phyloP scores from a whole-genome alignment of 2,888 invertebrate genomes.

The Halictus quadricinctus region DNA sequence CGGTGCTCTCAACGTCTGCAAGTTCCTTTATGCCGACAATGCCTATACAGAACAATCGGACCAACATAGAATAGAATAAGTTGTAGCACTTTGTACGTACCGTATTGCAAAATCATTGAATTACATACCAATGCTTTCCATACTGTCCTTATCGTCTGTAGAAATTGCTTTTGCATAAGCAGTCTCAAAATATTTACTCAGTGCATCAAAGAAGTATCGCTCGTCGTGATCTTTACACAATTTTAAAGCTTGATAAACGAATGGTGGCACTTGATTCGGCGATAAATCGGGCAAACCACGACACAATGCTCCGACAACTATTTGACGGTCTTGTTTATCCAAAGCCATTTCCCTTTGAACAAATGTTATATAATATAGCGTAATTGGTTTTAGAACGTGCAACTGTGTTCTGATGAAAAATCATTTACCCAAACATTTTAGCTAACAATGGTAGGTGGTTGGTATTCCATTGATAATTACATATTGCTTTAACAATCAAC shows the following conservation, averaged over 20 bases:
- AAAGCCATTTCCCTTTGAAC: constrained; percentile 79
- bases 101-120: neutral
- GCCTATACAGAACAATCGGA: constrained; percentile 41
- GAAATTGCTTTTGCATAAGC: constrained; percentile 74
- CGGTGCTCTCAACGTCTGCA: constrained; percentile 86
- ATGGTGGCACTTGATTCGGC: constrained; percentile 86
- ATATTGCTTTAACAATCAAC: constrained; percentile 85
- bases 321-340: constrained; percentile 84
- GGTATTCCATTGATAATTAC: constrained; percentile 85
- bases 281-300: constrained; percentile 85
- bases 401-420: neutral
- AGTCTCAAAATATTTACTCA: constrained; percentile 83
- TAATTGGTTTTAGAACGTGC: neutral
- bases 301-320: constrained; percentile 86
- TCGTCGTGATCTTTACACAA: constrained; percentile 83
- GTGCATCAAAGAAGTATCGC: constrained; percentile 82
- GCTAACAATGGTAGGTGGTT: constrained; percentile 86
- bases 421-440: constrained; percentile 87
- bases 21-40: constrained; percentile 80
- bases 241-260: constrained; percentile 87
- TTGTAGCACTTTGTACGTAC: neutral
- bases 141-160: constrained; percentile 61
- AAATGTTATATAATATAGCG: neutral
- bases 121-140: constrained; percentile 72
- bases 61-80: neutral